Evolutionary conservation across 2,888 invertebrate species (phyloP), one percentile per base, ranked within the genome.

Genomic region (Tiphia femorata): DNA sequence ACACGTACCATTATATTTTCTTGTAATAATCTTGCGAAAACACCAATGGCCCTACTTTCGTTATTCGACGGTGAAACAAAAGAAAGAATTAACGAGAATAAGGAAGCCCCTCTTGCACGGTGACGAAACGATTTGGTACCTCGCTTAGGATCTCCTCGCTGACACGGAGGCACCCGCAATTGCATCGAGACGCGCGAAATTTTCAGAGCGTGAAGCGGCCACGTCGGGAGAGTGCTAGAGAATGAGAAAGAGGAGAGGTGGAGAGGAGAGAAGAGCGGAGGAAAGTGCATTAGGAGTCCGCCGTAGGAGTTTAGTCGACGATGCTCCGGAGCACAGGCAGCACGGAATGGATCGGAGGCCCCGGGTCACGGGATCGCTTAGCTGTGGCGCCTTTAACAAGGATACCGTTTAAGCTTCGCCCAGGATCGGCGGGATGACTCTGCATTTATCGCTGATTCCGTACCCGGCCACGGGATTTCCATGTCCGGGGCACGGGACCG

Each of bases 391-490:
- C 67, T 75, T 57, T 67, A 72, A 77, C 75, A 74, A 67, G 71
- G 56, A 71, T 70, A 71, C 51, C 66, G 70, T 67, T 71, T 71
- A 65, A 70, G 62, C 70, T 70, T n/a, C 54, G 67, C 54, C 63
- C 61, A 37, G 57, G 51, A 69, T 71, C 62, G 49, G n/a, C n/a
- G n/a, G 64, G 67, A 75, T 69, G 69, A 66, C 70, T 77, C 54
- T 75, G 76, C 79, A 72, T 73, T n/a, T 80, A 80, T 77, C 79
- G 77, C 72, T 71, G 72, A 76, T 77, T 76, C 62, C 70, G 60
- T 74, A 70, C 67, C n/a, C 72, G 76, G 80, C 82, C 82, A 82
- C 82, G 82, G 82, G 80, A 81, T 82, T 82, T 81, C 75, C 81
- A 79, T 82, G 82, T 82, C 76, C 75, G 69, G n/a, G 68, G 58